Percentiles rank a stretch among this genome's conserved stretches.
Evolutionary conservation across 2,888 invertebrate species (phyloP).

Genomic region (Didymodactylos carnosus): DNA sequence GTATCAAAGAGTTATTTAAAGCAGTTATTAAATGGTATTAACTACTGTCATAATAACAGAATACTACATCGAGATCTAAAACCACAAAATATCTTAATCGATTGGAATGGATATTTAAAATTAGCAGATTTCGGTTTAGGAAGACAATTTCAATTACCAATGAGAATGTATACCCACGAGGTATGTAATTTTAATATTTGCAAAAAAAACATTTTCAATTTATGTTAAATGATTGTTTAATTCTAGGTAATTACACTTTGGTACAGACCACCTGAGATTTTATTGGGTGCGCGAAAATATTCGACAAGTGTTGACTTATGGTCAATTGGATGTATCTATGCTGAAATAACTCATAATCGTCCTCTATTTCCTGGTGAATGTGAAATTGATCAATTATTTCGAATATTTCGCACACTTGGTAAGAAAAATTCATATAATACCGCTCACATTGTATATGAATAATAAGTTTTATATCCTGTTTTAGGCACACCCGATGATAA

Average conservation of each 20-base stretch:
- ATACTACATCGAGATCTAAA: constrained; percentile 35
- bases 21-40: constrained; percentile 42
- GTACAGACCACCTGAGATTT: constrained; percentile 34
- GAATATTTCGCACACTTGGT: constrained; percentile 54
- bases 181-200: constrained; percentile 24
- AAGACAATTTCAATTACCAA: constrained; percentile 34
- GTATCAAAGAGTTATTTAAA: constrained; percentile 36
- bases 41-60: constrained; percentile 32
- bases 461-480: constrained; percentile 30
- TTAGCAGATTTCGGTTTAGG: constrained; percentile 36
- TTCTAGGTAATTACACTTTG: constrained; percentile 40
- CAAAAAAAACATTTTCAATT: neutral
- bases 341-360: constrained; percentile 14
- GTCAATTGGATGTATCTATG: constrained; percentile 12
- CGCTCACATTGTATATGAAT: neutral
- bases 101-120: constrained; percentile 42
- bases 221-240: neutral
- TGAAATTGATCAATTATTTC: constrained; percentile 90
- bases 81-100: constrained; percentile 51
- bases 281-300: constrained; percentile 47
- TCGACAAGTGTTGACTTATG: constrained; percentile 35
- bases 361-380: constrained; percentile 91
- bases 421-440: constrained; percentile 4
- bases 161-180: constrained; percentile 35
- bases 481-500: constrained; percentile 67